phyloP scores from a whole-genome alignment of 2,113 vertebrate species.

The Atherinomorus stipes region DNA sequence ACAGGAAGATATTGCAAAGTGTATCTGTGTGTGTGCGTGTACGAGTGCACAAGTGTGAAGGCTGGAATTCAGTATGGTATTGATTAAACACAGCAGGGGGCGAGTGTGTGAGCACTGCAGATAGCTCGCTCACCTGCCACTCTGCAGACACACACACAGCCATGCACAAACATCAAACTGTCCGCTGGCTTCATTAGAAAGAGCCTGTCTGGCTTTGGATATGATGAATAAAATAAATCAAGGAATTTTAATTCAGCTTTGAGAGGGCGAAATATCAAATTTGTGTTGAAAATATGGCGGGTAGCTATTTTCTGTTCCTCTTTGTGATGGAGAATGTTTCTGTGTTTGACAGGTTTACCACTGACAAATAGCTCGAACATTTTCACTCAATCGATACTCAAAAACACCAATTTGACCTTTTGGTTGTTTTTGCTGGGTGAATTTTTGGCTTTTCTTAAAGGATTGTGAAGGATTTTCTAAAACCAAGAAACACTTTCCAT shows the following conservation, averaged over 20 bases:
- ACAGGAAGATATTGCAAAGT: constrained; percentile 66
- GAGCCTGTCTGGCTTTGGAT: constrained; percentile 68
- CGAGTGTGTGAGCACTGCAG: constrained; percentile 78
- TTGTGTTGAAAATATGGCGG: constrained; percentile 55
- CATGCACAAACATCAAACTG: constrained; percentile 73
- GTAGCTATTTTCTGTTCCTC: constrained; percentile 18
- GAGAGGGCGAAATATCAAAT: constrained; percentile 55
- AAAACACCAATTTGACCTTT: not conserved
- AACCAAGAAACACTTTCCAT: not conserved
- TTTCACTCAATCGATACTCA: not conserved
- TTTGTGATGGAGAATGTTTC: constrained; percentile 2
- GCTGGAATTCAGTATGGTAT: constrained; percentile 80
- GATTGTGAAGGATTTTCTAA: not conserved
- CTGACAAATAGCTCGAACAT: not conserved
- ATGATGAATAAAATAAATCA: constrained; percentile 75
- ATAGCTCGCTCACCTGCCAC: constrained; percentile 82
- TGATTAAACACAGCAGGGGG: constrained; percentile 86
- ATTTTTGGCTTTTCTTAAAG: not conserved
- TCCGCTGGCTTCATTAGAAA: constrained; percentile 76
- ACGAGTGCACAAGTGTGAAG: constrained; percentile 37
- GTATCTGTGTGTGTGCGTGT: constrained; percentile 44
- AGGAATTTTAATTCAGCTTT: constrained; percentile 67
- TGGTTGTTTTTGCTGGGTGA: not conserved
- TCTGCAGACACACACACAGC: constrained; percentile 56
- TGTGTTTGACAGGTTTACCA: constrained; percentile 20